Evolutionary conservation across 2,797 vertebrate genomes (phyloP), one percentile per base, ranked within the genome.

Genomic region (Lophius americanus): DNA sequence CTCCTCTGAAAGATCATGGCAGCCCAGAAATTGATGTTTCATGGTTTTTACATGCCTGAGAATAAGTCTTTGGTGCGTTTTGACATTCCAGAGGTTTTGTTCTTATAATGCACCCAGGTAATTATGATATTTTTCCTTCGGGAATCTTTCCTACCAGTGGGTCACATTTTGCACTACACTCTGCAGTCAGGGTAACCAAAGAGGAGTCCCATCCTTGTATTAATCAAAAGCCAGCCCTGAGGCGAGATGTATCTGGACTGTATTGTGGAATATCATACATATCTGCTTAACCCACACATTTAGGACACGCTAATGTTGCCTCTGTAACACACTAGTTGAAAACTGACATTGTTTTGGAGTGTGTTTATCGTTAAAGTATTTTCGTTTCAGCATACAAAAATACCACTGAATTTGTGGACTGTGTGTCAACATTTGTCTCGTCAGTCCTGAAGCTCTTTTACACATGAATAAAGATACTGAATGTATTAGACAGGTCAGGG

Each of bases 191-290:
- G 53, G 59, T 41, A 76, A 76, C 75, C 64, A 51, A 78, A 83
- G 66, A 83, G 56, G 51, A 73, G 63, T 78, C 72, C 66, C 42
- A 11, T 71, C 53, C 56, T 57, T 84, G 74, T 84, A 68, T 88
- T 87, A 89, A 88, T 89, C 72, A 85, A 64, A 59, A 75, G 50
- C 51, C 51, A 43, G 64, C 69, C 86, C 80, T 0, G 6, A 75
- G 85, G 90, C 79, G n/a, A 82, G 65, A 86, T 84, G 79, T 88
- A 88, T 63, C 72, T 80, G 61, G 51, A 68, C 52, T 85, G 79
- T 82, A 78, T 84, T 76, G 71, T 68, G 67, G 61, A 85, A 78
- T 72, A 78, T 67, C 70, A 70, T 75, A 70, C 65, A 74, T 70
- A 48, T 76, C 51, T 80, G 79, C 87, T 86, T 75, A 86, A 79